A percentile compares a stretch with the other conserved stretches of the same genome.
phyloP scores from a whole-genome alignment of 2,797 vertebrate species.

The Lagorchestes hirsutus region DNA sequence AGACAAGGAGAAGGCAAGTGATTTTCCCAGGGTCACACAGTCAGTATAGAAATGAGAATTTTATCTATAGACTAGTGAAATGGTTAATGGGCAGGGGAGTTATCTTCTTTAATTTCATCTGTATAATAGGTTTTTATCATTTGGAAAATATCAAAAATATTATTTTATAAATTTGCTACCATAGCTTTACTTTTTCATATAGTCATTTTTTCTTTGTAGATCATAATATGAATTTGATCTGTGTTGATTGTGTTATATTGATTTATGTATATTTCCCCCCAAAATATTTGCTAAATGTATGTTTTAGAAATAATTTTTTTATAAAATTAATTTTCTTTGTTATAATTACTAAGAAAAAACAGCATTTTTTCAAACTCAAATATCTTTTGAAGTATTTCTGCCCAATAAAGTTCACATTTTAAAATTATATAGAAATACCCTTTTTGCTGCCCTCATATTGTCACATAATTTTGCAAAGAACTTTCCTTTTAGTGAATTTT shows the following conservation, averaged over 20 bases:
- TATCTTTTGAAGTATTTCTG: neutral
- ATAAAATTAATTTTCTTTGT: neutral
- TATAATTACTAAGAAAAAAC: neutral
- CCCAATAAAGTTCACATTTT: neutral
- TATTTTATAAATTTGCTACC: neutral
- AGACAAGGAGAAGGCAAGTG: neutral
- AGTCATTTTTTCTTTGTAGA: neutral
- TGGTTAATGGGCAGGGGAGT: neutral
- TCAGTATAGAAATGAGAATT: neutral
- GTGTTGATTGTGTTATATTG: neutral
- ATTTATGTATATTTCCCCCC: neutral
- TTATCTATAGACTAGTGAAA: neutral
- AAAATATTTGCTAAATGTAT: neutral
- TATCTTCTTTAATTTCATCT: neutral
- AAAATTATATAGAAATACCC: neutral
- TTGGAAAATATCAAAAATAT: neutral
- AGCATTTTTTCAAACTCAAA: neutral
- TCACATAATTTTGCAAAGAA: neutral
- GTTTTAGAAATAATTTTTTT: neutral
- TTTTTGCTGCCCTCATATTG: neutral
- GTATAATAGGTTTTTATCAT: neutral
- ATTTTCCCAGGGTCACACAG: neutral
- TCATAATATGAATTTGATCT: neutral
- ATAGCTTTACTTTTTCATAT: neutral
- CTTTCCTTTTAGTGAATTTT: neutral